These are phyloP conservation scores for Athene noctua DNA, from an alignment of 2,113 vertebrate species.

Conservation along the genomic window DNA sequence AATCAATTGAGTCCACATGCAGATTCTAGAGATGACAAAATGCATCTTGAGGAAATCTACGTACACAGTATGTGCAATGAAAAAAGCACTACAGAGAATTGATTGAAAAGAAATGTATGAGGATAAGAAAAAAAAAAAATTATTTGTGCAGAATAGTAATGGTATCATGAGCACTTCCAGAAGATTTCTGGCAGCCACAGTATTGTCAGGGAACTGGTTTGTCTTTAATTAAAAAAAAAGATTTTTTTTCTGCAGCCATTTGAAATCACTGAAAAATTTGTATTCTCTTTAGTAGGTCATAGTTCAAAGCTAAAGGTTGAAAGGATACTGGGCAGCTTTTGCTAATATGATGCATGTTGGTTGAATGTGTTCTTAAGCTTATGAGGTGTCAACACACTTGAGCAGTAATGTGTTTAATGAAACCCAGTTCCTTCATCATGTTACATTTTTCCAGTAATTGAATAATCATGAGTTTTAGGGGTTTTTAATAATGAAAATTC, in stretches of 20 bases:
- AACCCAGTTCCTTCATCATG: neutral
- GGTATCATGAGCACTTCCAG: neutral
- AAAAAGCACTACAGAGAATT: neutral
- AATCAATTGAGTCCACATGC: neutral
- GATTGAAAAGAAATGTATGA: neutral
- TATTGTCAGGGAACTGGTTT: neutral
- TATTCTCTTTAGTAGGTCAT: neutral
- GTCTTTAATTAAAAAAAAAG: neutral
- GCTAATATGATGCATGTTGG: neutral
- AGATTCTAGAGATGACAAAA: neutral
- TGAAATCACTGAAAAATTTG: neutral
- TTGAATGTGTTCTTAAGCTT: neutral
- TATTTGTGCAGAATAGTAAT: neutral
- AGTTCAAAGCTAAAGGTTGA: neutral
- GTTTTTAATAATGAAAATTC: neutral
- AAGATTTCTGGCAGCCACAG: neutral
- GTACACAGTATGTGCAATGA: neutral
- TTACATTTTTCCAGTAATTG: neutral
- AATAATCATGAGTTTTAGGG: neutral
- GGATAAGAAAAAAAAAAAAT: neutral
- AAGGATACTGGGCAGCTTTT: neutral
- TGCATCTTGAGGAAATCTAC: neutral
- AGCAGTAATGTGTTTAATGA: neutral
- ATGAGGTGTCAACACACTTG: neutral
- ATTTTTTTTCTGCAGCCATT: neutral